Evolutionary conservation across 2,888 invertebrate genomes (phyloP), one percentile per base, ranked within the genome.

Genomic region (Halictus quadricinctus): DNA sequence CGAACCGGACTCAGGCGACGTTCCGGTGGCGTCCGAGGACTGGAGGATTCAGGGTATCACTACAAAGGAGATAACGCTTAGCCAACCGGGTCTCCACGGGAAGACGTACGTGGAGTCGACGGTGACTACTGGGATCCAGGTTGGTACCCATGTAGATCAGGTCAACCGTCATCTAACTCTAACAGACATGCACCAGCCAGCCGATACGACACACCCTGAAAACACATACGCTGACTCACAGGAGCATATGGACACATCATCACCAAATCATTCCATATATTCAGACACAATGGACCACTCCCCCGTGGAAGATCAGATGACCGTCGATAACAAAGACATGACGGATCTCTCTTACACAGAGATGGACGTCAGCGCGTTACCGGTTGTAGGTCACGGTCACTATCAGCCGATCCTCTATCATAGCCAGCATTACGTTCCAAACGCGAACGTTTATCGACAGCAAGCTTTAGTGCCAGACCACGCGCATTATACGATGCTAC

Each of bases 1-100:
- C 91, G 98, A 98, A 93, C 97, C 97, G 50, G 97, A 97, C 92
- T 96, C 96, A 2, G 96, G 96, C 10, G 96, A 96, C 41, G 89
- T 91, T 66, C 91, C 93, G 80, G 84, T 91, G 69, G 87, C 91
- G 50, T 88, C 92, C 29, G 94, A 94, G 50, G 94, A 94, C 78
- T 94, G 94, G 94, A 92, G 93, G 73, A 91, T 93, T 88, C 93
- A 92, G 85, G 92, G 93, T 81, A 89, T 91, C 73, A 89, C 92
- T 41, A 92, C 92, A 54, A 94, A 94, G 88, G 94, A 94, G 80
- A 90, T 92, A 84, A 91, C 93, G 21, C 89, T 93, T 72, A 92
- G 90, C 80, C 94, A 93, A 73, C 88, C 91, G 25, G 92, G 89
- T 84, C 88, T 92, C 48, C 93, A 93, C 76, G 93, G 93, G 79